These are phyloP conservation scores for Oceanites oceanicus DNA, from an alignment of 2,113 vertebrate genomes.

Conservation along the genomic window DNA sequence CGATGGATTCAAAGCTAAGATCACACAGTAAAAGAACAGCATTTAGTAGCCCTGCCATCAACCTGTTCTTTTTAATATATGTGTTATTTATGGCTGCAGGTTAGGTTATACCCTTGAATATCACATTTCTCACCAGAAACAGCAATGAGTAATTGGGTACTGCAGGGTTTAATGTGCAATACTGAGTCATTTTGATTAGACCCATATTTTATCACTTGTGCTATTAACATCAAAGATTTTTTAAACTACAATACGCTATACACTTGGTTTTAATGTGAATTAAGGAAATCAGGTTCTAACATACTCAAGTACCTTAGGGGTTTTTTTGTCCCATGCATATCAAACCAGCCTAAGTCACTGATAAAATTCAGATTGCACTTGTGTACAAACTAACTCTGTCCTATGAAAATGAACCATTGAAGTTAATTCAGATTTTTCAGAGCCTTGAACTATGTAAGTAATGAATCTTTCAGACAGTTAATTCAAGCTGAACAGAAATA, in stretches of 20 bases:
- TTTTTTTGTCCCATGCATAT: background rate
- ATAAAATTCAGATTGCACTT: background rate
- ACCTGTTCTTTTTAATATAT: background rate
- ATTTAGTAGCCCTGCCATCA: conserved; percentile 7
- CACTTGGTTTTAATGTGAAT: conserved; percentile 19
- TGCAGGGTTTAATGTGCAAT: conserved; percentile 50
- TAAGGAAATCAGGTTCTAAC: conserved; percentile 2
- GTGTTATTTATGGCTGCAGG: conserved; percentile 42
- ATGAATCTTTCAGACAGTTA: conserved; percentile 49
- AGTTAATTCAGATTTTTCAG: conserved; percentile 24
- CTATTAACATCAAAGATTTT: conserved; percentile 45
- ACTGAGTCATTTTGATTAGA: conserved; percentile 70
- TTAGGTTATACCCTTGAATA: conserved; percentile 44
- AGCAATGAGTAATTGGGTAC: conserved; percentile 63
- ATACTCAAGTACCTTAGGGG: background rate
- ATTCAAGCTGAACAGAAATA: conserved; percentile 55
- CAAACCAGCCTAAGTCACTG: background rate
- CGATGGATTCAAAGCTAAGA: background rate
- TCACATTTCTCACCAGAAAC: conserved; percentile 63
- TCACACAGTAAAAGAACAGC: background rate
- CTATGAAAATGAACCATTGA: conserved; percentile 31
- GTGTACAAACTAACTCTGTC: background rate
- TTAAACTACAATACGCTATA: background rate
- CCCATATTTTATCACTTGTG: conserved; percentile 62
- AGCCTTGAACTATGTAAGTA: conserved; percentile 14